These are phyloP conservation scores for Balearica regulorum DNA, from an alignment of 2,797 vertebrate species.

Conservation along the genomic window DNA sequence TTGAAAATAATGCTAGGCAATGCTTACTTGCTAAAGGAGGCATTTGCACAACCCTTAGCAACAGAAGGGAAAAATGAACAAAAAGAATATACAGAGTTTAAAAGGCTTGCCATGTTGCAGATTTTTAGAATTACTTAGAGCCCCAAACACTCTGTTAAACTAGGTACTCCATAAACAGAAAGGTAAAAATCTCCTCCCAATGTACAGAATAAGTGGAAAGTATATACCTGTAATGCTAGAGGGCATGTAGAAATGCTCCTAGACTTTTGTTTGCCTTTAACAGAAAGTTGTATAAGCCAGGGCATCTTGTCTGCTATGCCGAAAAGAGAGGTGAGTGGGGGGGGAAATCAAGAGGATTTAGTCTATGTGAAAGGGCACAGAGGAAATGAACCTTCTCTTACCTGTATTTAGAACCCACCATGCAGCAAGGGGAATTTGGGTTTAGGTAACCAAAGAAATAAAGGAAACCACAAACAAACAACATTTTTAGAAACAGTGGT, in stretches of 20 bases:
- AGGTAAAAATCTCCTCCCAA: background rate
- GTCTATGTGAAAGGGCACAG: background rate
- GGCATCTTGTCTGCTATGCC: background rate
- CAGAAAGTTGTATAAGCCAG: background rate
- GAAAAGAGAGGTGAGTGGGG: background rate
- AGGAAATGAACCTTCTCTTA: background rate
- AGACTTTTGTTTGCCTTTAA: background rate
- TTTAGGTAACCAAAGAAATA: background rate
- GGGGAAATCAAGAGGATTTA: background rate
- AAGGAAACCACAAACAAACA: background rate
- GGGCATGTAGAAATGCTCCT: background rate
- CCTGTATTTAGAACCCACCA: background rate
- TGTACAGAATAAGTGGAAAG: background rate
- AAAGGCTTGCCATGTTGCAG: background rate
- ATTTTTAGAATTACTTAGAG: background rate
- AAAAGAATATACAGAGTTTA: background rate
- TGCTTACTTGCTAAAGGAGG: background rate
- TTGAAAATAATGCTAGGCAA: background rate
- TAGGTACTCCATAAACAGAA: background rate
- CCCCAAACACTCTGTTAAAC: background rate
- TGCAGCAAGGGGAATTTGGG: fast-evolving
- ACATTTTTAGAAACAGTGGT: background rate
- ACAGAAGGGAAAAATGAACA: background rate
- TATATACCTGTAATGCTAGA: background rate
- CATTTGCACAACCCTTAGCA: background rate